Evolutionary conservation across 37 sponge, comb jelly and placozoan genomes (phyloP), one percentile per base, ranked within the genome.

Genomic region (Haliclona indistincta): DNA sequence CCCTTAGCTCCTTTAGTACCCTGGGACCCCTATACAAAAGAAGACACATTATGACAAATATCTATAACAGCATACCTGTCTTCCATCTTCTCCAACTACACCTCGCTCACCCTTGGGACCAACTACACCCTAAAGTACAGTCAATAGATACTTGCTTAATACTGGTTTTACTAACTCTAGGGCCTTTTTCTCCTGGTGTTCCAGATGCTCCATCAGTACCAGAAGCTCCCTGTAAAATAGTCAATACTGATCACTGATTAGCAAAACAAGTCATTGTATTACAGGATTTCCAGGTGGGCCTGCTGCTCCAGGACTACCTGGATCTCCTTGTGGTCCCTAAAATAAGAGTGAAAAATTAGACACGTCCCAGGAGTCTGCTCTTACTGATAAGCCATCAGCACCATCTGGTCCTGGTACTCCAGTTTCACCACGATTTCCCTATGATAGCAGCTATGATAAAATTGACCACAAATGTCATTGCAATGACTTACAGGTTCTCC

Each of bases 251-350:
- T 10, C 10, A 17, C 15, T 47, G 51, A 47, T 47, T 15, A 15
- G 10, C 15, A 47, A 15, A 47, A 15, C 10, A 47, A 15, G 51
- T 17, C 13, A 29, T 38, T 29, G 32, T 49, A 86, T 73, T 36
- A 90, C 91, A 54, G 43, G n/a, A 22, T 45, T 66, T 28, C 91
- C 91, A 47, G 68, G 68, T 10, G 53, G 6, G 26, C 91, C 91
- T 35, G 67, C 41, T 2, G 69, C 10, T 38, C 91, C 91, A 34
- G 72, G 63, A 49, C 67, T 56, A 17, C 79, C 79, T 3, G 52
- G 38, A 41, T 41, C 28, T n/a, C 60, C 60, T 25, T 6, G 28
- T 25, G 60, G 25, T 36, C 79, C 79, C 79, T 67, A 5, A 38
- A 67, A 11, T 40, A n/a, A n/a, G 29, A 39, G 11, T n/a, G 40